Base-by-base conservation (phyloP, 2,888 invertebrate genomes). In the Chesias legatella region DNA sequence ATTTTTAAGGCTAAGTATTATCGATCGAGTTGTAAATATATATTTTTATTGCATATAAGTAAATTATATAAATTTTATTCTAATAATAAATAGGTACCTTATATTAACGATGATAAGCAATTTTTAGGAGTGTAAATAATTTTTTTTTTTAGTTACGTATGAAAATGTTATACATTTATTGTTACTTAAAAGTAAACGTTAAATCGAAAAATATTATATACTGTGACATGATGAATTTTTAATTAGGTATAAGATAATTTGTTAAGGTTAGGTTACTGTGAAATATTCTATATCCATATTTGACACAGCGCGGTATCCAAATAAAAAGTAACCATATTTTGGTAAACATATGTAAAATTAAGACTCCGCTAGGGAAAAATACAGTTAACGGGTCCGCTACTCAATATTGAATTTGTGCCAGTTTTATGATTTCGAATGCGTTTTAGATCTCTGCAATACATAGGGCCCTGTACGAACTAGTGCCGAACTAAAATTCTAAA, bases 151-250 rank as follows among this genome's bases (percentile, higher is more conserved):
- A n/a, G 68, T 65, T 64, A 64, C 62, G 65, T 73, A 70, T 63
- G 61, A 63, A 64, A 48, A 70, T 63, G 62, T 51, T 53, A 67
- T 67, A 64, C 64, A 61, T 66, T 70, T 70, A 80, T 75, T 80
- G 79, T 86, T 84, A 83, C 78, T 81, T 82, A 79, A n/a, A 76
- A 73, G 77, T 79, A 73, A 75, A 77, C 63, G 70, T 79, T 73
- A 65, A 70, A 69, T 70, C 58, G 57, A 73, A 73, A 70, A 64
- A 55, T 17, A 74, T 79, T 44, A 81, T 75, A 56, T 77, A 74
- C 65, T 71, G 56, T 67, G 64, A 69, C 65, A 62, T 62, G 56
- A 67, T 60, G 62, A 65, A 51, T 44, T 47, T 43, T 47, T 43
- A 35, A 36, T 37, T 58, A 58, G 62, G 58, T 49, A 42, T 59